Evolutionary conservation across 2,888 invertebrate species (phyloP), one percentile per base, ranked within the genome.

Genomic region (Noctua janthina): DNA sequence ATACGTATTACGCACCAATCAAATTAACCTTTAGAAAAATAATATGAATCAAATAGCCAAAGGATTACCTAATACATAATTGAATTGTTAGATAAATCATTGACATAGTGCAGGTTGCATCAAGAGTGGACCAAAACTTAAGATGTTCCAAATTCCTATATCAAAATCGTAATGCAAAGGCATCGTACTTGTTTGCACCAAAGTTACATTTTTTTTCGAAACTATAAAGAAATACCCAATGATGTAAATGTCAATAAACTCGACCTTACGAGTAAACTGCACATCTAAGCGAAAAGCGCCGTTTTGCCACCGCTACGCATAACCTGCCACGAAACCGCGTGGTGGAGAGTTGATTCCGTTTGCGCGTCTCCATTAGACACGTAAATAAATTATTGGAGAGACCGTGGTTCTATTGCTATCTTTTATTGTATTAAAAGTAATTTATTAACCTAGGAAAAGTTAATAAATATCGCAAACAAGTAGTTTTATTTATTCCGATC

Each of bases 21-120:
- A 29, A 62, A 35, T 29, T 68, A 71, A 71, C 67, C 71, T 76
- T 83, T 35, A 46, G 8, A 70, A 79, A 74, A 74, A 23, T 46
- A 51, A 67, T 43, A 23, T 20, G 0, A 23, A 49, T 13, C 0
- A 23, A 69, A 70, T 1, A 46, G 1, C 29, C 1, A 39, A 64
- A 29, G 2, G 23, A 56, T n/a, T 43, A 6, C 7, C 0, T 49
- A 51, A 81, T 5, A n/a, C 35, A 39, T 39, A 66, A 39, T 23
- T 23, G 4, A 77, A 29, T 66, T 56, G n/a, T 54, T 39, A n/a
- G 1, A 51, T 20, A 17, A 51, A 17, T 20, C 2, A 66, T 43
- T 11, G 43, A 66, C 13, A 39, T 39, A 39, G 0, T 43, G 43
- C 67, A 46, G 1, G 68, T 46, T 46, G 46, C 68, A 13, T 67